These are phyloP conservation scores for Lophochroa leadbeateri DNA, from an alignment of 2,113 vertebrate species.

Conservation along the genomic window DNA sequence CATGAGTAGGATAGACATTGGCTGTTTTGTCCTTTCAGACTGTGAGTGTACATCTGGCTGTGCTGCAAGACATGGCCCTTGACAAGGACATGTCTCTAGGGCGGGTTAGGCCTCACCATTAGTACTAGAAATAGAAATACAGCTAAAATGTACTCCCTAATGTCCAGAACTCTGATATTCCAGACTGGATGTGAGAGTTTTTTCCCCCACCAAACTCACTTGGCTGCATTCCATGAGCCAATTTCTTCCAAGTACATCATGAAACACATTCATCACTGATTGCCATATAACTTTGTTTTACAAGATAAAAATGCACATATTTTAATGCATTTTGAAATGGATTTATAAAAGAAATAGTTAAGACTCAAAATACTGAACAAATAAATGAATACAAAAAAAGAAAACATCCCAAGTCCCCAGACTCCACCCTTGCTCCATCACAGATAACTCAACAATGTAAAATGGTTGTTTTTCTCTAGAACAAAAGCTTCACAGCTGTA, in stretches of 20 bases:
- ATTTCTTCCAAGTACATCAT: neutral
- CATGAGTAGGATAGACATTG: neutral
- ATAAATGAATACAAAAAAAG: neutral
- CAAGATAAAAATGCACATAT: neutral
- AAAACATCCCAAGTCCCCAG: neutral
- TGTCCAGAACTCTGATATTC: neutral
- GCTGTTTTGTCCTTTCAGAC: neutral
- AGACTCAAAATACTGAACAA: neutral
- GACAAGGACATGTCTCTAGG: neutral
- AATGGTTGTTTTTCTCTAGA: conserved; percentile 30
- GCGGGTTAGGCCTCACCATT: neutral
- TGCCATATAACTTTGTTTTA: neutral
- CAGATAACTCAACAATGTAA: neutral
- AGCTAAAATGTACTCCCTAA: neutral
- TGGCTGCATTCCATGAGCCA: neutral
- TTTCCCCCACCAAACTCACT: neutral
- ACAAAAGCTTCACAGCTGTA: conserved; percentile 45
- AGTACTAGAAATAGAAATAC: neutral
- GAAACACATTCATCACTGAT: neutral
- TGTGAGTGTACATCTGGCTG: neutral
- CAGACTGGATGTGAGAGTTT: neutral
- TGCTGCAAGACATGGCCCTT: neutral
- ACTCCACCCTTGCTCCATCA: neutral
- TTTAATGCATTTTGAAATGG: neutral
- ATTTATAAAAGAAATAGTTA: neutral